Conservation (phyloP, 1,140 invertebrate genomes). For the Papilio polyxenes region DNA sequence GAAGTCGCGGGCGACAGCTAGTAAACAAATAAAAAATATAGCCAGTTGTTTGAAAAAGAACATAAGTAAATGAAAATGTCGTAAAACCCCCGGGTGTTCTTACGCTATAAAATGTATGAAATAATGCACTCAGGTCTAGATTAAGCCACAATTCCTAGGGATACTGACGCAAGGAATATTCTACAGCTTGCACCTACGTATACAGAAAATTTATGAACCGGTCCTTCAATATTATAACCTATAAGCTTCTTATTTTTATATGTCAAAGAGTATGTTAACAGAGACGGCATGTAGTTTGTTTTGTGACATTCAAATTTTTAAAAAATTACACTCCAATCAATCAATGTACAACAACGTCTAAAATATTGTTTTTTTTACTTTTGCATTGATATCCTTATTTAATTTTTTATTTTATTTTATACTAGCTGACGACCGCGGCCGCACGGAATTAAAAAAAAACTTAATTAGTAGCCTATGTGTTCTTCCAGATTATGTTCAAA, state of each 20-base stretch:
- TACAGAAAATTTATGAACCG: neutral
- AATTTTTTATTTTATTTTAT: too few species aligned
- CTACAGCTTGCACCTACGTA: neutral
- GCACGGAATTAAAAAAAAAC: too few species aligned
- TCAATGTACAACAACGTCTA: too few species aligned
- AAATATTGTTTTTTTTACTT: too few species aligned
- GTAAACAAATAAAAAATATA: neutral
- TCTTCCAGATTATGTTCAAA: too few species aligned
- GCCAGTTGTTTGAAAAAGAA: neutral
- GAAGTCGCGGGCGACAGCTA: too few species aligned
- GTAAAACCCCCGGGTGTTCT: neutral
- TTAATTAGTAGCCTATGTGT: too few species aligned
- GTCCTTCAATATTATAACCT: neutral
- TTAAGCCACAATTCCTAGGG: slow-evolving; percentile 9
- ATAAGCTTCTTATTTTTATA: slow-evolving; percentile 2
- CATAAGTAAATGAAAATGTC: neutral
- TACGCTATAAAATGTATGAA: slow-evolving; percentile 17
- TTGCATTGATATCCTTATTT: too few species aligned
- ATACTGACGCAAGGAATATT: neutral
- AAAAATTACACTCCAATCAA: too few species aligned
- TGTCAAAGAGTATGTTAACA: neutral
- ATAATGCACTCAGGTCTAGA: neutral
- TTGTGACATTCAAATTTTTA: neutral
- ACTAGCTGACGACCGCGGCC: too few species aligned
- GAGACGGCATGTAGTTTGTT: neutral